Evolutionary conservation across 2,113 vertebrate genomes (phyloP), one percentile per base, ranked within the genome.

Genomic region (Solea solea): DNA sequence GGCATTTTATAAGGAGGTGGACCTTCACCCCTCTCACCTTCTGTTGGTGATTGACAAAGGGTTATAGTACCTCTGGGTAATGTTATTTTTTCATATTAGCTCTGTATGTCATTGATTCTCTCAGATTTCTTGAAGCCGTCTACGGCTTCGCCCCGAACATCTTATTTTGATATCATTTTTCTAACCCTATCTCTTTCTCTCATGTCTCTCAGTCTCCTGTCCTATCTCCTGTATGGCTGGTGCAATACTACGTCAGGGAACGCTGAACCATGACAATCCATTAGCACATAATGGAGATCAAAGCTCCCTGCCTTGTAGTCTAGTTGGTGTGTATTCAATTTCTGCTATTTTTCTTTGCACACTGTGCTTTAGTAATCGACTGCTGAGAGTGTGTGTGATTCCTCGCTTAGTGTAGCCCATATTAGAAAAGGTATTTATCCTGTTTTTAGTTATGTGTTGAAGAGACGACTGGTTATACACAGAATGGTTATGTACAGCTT

Each of bases 261-360:
- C 44, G 1, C 27, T 72, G 72, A 74, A 58, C 68, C 73, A 34
- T 78, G 76, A 68, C 62, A 39, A 63, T 74, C 70, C 59, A 80
- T 87, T 80, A 14, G 54, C 55, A 80, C 53, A 69, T 69, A 80
- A 82, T 79, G 74, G 64, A 2, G 71, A 51, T 13, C 34, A 59
- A 55, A 49, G 10, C 9, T 66, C 50, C 60, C 42, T 11, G 73
- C 3, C 1, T 4, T 72, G 48, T 28, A 28, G 59, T 69, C 60
- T 11, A 21, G 25, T 75, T 58, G n/a, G 25, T 72, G 39, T 74
- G 50, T 45, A 27, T 45, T 78, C 9, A 34, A 16, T 58, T 65
- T 76, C 48, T 72, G 21, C 27, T 2, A 3, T 46, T 64, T 68
- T 69, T 8, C 34, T 71, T 51, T 70, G 10, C 40, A 0, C 44